These are phyloP conservation scores for Phycodurus eques DNA, from an alignment of 2,113 vertebrate species.

Conservation along the genomic window DNA sequence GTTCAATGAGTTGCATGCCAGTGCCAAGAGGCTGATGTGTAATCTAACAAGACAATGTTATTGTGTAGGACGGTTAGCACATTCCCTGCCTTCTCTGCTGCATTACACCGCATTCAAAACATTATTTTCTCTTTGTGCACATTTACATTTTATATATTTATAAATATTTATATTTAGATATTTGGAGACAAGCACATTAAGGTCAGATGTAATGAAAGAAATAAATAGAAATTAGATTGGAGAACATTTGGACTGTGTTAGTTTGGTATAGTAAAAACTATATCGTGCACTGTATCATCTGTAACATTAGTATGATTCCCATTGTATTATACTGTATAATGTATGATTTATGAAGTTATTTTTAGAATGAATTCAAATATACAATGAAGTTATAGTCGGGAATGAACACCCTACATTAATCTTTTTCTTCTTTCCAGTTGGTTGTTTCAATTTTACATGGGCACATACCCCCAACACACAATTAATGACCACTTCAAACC, in stretches of 20 bases:
- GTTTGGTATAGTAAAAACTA: no score
- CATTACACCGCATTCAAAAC: slow-evolving; percentile 33
- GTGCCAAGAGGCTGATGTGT: slow-evolving; percentile 63
- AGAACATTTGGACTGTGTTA: no score
- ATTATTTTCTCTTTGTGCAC: slow-evolving; percentile 44
- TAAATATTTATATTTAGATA: no score
- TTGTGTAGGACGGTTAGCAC: slow-evolving; percentile 54
- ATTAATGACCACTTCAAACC: slow-evolving; percentile 29
- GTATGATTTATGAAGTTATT: no score
- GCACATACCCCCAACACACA: slow-evolving; percentile 26
- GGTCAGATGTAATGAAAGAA: no score
- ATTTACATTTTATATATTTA: slow-evolving; percentile 43
- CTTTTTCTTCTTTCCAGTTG: not conserved
- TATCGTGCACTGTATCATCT: no score
- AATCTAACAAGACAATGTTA: slow-evolving; percentile 70
- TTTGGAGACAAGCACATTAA: slow-evolving; percentile 19
- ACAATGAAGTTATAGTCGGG: no score
- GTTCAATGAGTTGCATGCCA: slow-evolving; percentile 61
- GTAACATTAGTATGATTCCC: no score
- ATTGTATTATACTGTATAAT: no score
- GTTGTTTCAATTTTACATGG: not conserved
- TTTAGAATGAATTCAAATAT: no score
- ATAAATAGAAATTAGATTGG: no score
- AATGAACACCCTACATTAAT: not conserved
- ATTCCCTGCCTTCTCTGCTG: slow-evolving; percentile 34